Evolutionary conservation across 1,140 invertebrate genomes (phyloP), one percentile per base, ranked within the genome.

Genomic region (Drosophila teissieri): DNA sequence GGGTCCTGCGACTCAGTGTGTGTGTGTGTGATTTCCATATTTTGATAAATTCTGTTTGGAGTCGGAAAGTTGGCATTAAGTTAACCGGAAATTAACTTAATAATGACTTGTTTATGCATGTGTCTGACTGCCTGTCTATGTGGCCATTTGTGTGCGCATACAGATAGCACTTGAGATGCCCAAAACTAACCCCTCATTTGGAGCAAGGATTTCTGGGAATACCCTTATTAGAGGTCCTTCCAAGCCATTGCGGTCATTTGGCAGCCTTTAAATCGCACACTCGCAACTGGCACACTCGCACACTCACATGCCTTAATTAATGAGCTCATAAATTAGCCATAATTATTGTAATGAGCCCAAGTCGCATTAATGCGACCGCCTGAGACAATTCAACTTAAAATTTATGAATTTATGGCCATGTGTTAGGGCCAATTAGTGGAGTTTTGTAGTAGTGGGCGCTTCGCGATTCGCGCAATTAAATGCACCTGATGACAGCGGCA

Each of bases 391-490:
- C 48, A 83, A 89, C 80, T 89, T 89, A 61, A 88, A 89, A 84
- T 83, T 52, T 84, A 88, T 88, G 73, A 88, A 88, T 88, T 88
- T 88, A 88, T 88, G 75, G 64, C 76, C 76, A 83, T 78, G 79
- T 85, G 81, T 80, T 77, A 62, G 72, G 81, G 49, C 73, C 82
- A 85, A 85, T 85, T 85, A 85, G 81, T 72, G 55, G 44, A 48
- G 57, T 54, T 74, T 67, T 51, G 24, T 17, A 31, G 27, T 51
- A 22, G 48, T 77, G 75, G 79, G 78, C 37, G 37, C 37, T 3
- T 39, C 11, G 83, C 80, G 83, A 88, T 73, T 79, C 86, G 88
- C 86, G 86, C 88, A 83, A 90, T 90, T 90, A 90, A 90, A 90
- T 77, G 86, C 86, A 90, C 88, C 86, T 90, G 86, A 90, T 86